These are phyloP conservation scores for Xyrauchen texanus DNA, from an alignment of 2,113 vertebrate genomes.

Conservation along the genomic window DNA sequence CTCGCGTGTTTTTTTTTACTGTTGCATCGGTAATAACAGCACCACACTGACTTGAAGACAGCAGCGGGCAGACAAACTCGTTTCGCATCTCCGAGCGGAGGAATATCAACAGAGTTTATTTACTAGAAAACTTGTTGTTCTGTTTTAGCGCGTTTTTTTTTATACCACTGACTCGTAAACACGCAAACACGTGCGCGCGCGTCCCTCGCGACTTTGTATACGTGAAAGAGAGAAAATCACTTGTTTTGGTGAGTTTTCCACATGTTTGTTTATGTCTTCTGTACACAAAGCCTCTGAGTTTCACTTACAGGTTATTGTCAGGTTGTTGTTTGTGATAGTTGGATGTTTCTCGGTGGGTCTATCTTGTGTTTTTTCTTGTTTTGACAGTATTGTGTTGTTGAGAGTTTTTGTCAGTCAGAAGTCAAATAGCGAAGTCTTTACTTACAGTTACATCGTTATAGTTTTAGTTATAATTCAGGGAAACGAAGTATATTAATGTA, in stretches of 20 bases:
- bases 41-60: constrained; percentile 75
- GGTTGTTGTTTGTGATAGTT: neutral
- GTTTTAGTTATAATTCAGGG: no score
- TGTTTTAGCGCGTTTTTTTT: constrained; percentile 48
- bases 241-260: constrained; percentile 54
- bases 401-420: constrained; percentile 6
- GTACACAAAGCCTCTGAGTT: constrained; percentile 24
- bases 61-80: constrained; percentile 71
- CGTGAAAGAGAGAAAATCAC: neutral
- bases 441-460: no score
- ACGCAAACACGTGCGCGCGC: neutral
- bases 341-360: neutral
- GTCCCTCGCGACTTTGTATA: neutral
- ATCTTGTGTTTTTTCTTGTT: neutral
- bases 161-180: neutral
- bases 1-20: constrained; percentile 62
- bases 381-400: constrained; percentile 14
- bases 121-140: constrained; percentile 72
- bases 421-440: no score
- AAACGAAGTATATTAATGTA: no score
- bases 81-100: constrained; percentile 65
- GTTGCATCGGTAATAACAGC: constrained; percentile 82
- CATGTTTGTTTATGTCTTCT: constrained; percentile 65
- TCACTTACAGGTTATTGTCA: neutral
- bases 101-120: constrained; percentile 74